These are phyloP conservation scores for Phrynocephalus forsythii DNA, from an alignment of 2,797 vertebrate genomes.

Conservation along the genomic window DNA sequence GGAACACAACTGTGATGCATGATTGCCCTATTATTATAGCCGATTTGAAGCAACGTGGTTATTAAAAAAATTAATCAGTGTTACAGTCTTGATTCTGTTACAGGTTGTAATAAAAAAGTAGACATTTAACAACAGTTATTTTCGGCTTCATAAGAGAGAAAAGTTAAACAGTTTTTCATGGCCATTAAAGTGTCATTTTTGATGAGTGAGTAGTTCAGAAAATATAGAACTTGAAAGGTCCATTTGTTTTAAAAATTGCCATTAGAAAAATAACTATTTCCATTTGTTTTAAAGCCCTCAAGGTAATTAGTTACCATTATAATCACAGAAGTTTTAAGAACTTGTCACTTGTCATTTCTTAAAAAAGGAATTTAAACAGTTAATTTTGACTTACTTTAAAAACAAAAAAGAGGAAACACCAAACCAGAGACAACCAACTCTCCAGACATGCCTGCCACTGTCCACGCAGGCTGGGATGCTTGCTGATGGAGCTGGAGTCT, in stretches of 20 bases:
- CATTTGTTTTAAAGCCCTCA: not conserved
- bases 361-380: not conserved
- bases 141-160: constrained; percentile 35
- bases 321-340: not conserved
- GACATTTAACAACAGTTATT: constrained; percentile 54
- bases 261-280: not conserved
- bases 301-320: not conserved
- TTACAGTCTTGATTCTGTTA: constrained; percentile 72
- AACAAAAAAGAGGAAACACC: too few relatives aligned
- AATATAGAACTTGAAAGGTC: constrained; percentile 18
- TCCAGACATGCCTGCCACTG: not conserved
- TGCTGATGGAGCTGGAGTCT: not conserved
- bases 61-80: constrained; percentile 77
- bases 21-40: constrained; percentile 74
- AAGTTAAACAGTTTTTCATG: constrained; percentile 33
- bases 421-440: not conserved
- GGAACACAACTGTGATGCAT: constrained; percentile 71
- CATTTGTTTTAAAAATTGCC: not conserved
- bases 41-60: constrained; percentile 72
- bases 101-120: constrained; percentile 71
- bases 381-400: not conserved
- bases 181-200: constrained; percentile 28
- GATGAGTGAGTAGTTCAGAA: not conserved
- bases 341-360: not conserved
- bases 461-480: not conserved